Evolutionary conservation across 2,113 vertebrate species (phyloP).

Genomic region (Thomomys bottae): DNA sequence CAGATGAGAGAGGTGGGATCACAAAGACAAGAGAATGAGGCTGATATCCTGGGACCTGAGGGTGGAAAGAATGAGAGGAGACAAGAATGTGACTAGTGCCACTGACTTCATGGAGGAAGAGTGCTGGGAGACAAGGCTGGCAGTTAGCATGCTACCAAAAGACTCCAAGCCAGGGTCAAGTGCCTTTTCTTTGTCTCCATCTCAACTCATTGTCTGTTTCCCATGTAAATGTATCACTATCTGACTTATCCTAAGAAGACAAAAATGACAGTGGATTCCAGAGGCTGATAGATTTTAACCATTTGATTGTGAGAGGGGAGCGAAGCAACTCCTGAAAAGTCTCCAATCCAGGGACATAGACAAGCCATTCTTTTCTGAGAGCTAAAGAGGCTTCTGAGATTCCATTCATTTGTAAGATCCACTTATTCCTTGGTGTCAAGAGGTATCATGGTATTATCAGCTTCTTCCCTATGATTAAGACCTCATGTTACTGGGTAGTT

Average conservation of each 20-base stretch:
- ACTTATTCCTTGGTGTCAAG: too few relatives aligned
- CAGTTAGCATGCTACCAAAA: not conserved
- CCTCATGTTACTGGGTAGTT: not conserved
- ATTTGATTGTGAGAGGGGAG: not conserved
- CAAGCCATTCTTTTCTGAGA: not conserved
- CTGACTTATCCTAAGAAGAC: not conserved
- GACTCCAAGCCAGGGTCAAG: not conserved
- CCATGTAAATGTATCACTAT: not conserved
- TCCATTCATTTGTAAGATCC: fast-evolving
- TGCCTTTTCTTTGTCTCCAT: not conserved
- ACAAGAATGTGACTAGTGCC: not conserved
- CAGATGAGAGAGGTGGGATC: not conserved
- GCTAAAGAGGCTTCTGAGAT: not conserved
- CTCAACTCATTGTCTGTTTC: not conserved
- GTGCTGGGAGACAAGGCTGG: fast-evolving
- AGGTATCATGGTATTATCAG: not conserved
- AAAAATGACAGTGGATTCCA: not conserved
- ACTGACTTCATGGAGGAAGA: not conserved
- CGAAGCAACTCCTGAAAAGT: not conserved
- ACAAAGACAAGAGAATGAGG: not conserved
- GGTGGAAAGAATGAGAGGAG: not conserved
- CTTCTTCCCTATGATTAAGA: not conserved
- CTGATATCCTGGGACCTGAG: not conserved
- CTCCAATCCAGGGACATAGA: not conserved
- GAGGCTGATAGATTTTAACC: not conserved